These are phyloP conservation scores for Tyrannus savana DNA, from an alignment of 2,113 vertebrate genomes.

Conservation along the genomic window DNA sequence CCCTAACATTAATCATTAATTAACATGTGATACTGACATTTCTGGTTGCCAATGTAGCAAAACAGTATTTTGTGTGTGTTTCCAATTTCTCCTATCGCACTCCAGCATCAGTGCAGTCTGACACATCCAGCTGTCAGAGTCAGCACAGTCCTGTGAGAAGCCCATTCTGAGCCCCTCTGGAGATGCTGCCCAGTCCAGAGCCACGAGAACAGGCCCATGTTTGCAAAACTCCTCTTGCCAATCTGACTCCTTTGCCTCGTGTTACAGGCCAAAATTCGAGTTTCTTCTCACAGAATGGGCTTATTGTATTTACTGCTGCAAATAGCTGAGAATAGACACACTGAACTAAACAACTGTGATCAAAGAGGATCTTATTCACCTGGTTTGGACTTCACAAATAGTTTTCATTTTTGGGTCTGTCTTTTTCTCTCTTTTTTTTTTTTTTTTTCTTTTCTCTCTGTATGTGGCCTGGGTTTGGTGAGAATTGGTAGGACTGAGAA, in stretches of 20 bases:
- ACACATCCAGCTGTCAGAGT: background rate
- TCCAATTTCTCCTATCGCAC: background rate
- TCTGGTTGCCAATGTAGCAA: conserved; percentile 37
- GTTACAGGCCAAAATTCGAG: background rate
- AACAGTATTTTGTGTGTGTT: background rate
- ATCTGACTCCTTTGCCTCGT: background rate
- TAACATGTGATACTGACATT: conserved; percentile 55
- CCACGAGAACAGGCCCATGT: background rate
- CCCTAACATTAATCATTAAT: conserved; percentile 58
- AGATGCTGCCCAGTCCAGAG: background rate
- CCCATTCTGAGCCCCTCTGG: background rate
- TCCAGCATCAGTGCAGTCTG: background rate
- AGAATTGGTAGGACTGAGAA: background rate
- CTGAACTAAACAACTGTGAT: background rate
- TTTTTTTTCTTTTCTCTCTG: background rate
- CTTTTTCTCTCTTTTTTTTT: background rate
- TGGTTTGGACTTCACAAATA: background rate
- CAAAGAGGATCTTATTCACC: background rate
- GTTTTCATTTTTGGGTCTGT: background rate
- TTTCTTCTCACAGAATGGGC: background rate
- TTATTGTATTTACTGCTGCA: background rate
- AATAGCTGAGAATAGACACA: background rate
- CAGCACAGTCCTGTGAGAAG: background rate
- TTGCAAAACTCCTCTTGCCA: conserved; percentile 6
- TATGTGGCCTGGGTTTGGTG: background rate